These are phyloP conservation scores for Euura lappo DNA, from an alignment of 1,140 invertebrate genomes.

Conservation along the genomic window DNA sequence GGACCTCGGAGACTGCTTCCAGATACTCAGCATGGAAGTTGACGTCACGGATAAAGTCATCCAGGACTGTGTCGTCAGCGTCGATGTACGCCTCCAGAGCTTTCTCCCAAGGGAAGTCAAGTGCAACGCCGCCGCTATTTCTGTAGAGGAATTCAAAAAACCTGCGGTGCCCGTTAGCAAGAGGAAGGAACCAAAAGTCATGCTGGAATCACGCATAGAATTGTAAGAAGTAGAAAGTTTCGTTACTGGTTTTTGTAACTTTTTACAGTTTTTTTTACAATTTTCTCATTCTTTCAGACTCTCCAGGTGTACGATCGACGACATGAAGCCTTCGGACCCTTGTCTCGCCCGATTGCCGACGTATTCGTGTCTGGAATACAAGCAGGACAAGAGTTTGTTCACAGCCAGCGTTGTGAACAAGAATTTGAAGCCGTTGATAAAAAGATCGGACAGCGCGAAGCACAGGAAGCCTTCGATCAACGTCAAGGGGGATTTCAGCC, in stretches of 20 bases:
- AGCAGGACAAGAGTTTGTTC: slow-evolving; percentile 78
- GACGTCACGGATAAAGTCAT: slow-evolving; percentile 61
- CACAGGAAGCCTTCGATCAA: slow-evolving; percentile 63
- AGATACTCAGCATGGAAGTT: slow-evolving; percentile 58
- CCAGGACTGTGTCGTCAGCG: slow-evolving; percentile 64
- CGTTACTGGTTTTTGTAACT: neutral
- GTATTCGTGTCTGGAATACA: slow-evolving; percentile 75
- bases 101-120: slow-evolving; percentile 66
- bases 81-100: slow-evolving; percentile 65
- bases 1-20: slow-evolving; percentile 55
- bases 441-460: slow-evolving; percentile 66
- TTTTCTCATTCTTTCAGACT: slow-evolving; percentile 38
- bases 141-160: slow-evolving; percentile 58
- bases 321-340: slow-evolving; percentile 66
- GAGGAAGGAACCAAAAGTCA: slow-evolving; percentile 35
- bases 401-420: slow-evolving; percentile 69
- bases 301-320: slow-evolving; percentile 58
- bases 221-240: slow-evolving; percentile 38
- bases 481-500: slow-evolving; percentile 68
- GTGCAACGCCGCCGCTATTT: slow-evolving; percentile 60
- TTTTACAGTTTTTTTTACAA: neutral
- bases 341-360: slow-evolving; percentile 69
- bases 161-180: slow-evolving; percentile 32
- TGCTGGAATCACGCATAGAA: slow-evolving; percentile 39
- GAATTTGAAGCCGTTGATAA: slow-evolving; percentile 62